Evolutionary conservation across 2,888 invertebrate genomes (phyloP).

Genomic region (Aporophyla nigra): DNA sequence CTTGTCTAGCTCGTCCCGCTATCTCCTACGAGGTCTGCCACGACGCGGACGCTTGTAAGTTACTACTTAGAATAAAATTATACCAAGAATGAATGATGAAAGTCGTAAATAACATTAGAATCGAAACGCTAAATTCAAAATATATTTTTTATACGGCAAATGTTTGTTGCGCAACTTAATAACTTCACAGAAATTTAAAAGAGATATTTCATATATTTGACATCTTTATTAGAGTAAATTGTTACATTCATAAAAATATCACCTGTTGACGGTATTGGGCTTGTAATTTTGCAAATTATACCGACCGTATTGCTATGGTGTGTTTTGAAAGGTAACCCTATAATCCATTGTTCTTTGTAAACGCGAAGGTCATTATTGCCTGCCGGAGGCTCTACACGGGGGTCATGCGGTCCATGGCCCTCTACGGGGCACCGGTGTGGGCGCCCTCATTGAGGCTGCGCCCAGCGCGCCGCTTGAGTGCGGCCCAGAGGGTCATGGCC

Average conservation of each 20-base stretch:
- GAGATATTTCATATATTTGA: conserved; percentile 43
- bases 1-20: neutral
- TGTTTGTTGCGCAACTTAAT: conserved; percentile 21
- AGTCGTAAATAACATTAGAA: conserved; percentile 36
- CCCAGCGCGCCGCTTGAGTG: too few species aligned
- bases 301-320: conserved; percentile 29
- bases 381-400: too few species aligned
- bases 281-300: conserved; percentile 47
- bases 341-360: conserved; percentile 51
- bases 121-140: conserved; percentile 15
- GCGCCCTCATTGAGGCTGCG: too few species aligned
- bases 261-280: conserved; percentile 42
- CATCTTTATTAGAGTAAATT: conserved; percentile 44
- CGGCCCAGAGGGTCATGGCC: too few species aligned
- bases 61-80: neutral
- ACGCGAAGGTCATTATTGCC: conserved; percentile 47
- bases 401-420: too few species aligned
- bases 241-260: conserved; percentile 42
- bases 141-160: conserved; percentile 31
- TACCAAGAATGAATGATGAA: neutral
- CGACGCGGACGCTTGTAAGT: neutral
- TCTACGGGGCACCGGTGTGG: too few species aligned
- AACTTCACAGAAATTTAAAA: conserved; percentile 17
- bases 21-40: neutral
- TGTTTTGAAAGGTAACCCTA: conserved; percentile 41